Evolutionary conservation across 2,113 vertebrate species (phyloP), one percentile per base, ranked within the genome.

Genomic region (Lophotis ruficrista): DNA sequence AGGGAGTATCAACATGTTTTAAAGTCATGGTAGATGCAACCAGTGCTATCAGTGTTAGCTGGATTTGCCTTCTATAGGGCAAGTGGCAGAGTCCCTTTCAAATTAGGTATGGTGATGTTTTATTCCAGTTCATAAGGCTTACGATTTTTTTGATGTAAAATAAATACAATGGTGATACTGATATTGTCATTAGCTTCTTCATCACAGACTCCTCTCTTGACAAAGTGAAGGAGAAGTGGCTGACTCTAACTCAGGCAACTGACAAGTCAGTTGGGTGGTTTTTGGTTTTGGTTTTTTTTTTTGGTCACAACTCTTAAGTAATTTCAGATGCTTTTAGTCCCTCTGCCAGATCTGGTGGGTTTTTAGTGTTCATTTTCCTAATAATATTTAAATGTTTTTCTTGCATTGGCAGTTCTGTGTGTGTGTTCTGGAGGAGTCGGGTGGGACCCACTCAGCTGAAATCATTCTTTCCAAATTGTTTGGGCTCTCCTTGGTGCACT

Each of bases 301-400:
- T 77, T 68, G 5, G 53, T 83, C 51, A 23, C 61, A 87, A 50
- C 25, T 43, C 70, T 73, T 90, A 83, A 96, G 62, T 83, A 70
- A 90, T 19, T 93, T 95, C 87, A 94, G 50, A 83, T 94, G 82
- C 62, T 80, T 80, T 80, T 79, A 83, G 10, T 86, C 68, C 33
- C 23, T 48, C 21, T 90, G 88, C 79, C 90, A 64, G 69, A 75
- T 84, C 71, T 90, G 62, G 60, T 92, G 68, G 53, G 64, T 7
- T 80, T 96, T 93, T 96, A 70, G 51, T 83, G 60, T 88, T 95
- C 50, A 43, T 86, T 94, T 86, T n/a, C 64, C 58, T 90, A 81
- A 73, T 77, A 86, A 80, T 96, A 83, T 93, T 47, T 1, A 87
- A 84, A 83, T 87, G 48, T 68, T 90, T 86, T 94, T 87, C 50